Base-by-base conservation (phyloP, 2,797 vertebrate species). In the Acanthurus leucopareius region DNA sequence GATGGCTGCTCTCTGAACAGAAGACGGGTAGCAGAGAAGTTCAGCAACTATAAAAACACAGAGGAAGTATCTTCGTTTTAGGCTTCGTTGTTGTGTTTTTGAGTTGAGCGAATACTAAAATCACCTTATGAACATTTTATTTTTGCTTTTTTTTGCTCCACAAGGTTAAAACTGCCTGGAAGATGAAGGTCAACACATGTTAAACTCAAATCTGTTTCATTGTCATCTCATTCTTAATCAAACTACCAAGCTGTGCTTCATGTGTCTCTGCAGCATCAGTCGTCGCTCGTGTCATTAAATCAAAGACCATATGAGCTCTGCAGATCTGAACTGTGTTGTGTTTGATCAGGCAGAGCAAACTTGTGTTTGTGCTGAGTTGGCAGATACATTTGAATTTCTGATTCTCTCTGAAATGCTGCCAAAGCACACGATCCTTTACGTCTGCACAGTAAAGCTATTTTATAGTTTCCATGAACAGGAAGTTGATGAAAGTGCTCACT, bases 381-480 rank as follows among this genome's bases (percentile, higher is more conserved):
- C 84, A 72, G 68, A 88, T 76, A 76, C 73, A 73, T 87, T 84
- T 86, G 64, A 89, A 76, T 87, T 79, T 77, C 67, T 86, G 77
- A 79, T 73, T 35, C 66, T 76, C 80, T 93, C 90, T 94, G 91
- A 92, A 90, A 88, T 63, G 77, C 65, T 82, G 87, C 92, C 91
- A 92, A 71, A 67, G 49, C 60, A 88, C 85, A 81, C 76, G 77
- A 90, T 84, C 28, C 66, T 68, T 56, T 15, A 74, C 32, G 20
- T 71, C 54, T 67, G 67, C 20, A 84, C 70, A 86, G 81, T 71
- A 86, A 82, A 89, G 75, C 59, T 78, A 7, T 60, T 88, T 85
- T 74, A 87, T 77, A 44, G 69, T 28, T 62, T 69, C 66, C 42
- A 70, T 65, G 57, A 81, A 77, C 38, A 3, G 62, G 66, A 86